Evolutionary conservation across 1,140 invertebrate genomes (phyloP), one percentile per base, ranked within the genome.

Genomic region (Drosophila hydei): DNA sequence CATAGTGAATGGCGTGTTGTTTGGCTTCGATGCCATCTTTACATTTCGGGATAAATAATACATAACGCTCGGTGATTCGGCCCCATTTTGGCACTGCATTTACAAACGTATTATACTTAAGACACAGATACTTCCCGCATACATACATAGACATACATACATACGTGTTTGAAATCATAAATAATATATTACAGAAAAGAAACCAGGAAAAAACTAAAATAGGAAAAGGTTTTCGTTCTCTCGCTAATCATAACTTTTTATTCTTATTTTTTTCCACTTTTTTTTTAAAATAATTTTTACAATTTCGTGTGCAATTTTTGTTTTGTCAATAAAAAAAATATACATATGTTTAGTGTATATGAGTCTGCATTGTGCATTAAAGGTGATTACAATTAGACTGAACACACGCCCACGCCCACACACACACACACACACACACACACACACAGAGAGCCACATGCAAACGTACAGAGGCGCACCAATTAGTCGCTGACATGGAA

Each of bases 11-110:
- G 95, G 95, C 11, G 93, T 93, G 3, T 43, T 96, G 1, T 94
- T 97, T 75, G 92, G 96, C 1, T 79, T 96, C 9, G 96, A 97
- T 83, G 94, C 95, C 2, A 92, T 96, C n/a, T 92, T 96, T 54
- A 96, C 95, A 16, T 96, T 95, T 92, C 93, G 94, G 70, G 95
- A 91, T 74, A 91, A 91, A 62, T 91, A 61, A 88, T 12, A n/a
- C 6, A 19, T 0, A 18, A 9, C 4, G 11, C 30, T 19, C n/a
- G 3, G 27, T 30, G n/a, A 12, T 27, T 12, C 19, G 21, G 30
- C 6, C 38, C 18, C 47, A 45, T 6, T 12, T 11, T 45, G 27
- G 19, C 54, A 30, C 27, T 77, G 79, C 79, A 81, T 81, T 83
- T 81, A 33, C 30, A 72, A 36, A 43, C 19, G 4, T 30, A 59